A percentile compares a stretch with the other conserved stretches of the same genome.
Conservation (phyloP, 2,888 invertebrate genomes). For the Amblyjoppa fuscipennis region DNA sequence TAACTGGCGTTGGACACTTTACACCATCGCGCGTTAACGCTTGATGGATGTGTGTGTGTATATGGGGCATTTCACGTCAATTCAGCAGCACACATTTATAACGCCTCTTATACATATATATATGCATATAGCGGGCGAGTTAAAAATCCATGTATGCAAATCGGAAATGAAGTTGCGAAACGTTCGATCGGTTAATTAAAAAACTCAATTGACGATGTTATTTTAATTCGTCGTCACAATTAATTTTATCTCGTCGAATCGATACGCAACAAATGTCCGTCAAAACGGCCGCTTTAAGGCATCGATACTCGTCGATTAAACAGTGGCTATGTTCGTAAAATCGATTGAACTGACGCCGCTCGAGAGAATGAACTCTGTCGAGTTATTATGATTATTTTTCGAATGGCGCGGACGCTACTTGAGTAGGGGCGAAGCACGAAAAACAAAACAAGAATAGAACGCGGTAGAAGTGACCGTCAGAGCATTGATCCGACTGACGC, state of each 20-base stretch:
- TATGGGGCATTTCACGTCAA: not conserved
- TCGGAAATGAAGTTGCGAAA: not conserved
- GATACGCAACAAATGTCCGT: not conserved
- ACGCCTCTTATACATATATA: too few species aligned
- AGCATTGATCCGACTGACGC: constrained; percentile 39
- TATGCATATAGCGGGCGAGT: too few species aligned
- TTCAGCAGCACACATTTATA: too few species aligned
- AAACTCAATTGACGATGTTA: not conserved
- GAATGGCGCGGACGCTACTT: not conserved
- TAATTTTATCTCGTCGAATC: not conserved
- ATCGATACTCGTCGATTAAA: not conserved
- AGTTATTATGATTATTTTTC: not conserved
- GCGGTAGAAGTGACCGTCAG: constrained; percentile 7
- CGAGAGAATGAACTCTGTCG: not conserved
- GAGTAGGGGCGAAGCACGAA: not conserved
- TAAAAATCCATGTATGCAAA: not conserved
- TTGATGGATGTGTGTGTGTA: not conserved
- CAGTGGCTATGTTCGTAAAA: not conserved
- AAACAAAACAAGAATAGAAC: constrained; percentile 6
- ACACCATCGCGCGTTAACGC: not conserved
- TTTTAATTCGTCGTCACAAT: not conserved
- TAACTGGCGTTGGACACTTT: not conserved
- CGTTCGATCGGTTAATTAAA: not conserved
- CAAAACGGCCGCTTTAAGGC: not conserved
- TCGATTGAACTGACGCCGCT: not conserved